Evolutionary conservation across 1,140 invertebrate species (phyloP).

Genomic region (Scaptodrosophila lebanonensis): DNA sequence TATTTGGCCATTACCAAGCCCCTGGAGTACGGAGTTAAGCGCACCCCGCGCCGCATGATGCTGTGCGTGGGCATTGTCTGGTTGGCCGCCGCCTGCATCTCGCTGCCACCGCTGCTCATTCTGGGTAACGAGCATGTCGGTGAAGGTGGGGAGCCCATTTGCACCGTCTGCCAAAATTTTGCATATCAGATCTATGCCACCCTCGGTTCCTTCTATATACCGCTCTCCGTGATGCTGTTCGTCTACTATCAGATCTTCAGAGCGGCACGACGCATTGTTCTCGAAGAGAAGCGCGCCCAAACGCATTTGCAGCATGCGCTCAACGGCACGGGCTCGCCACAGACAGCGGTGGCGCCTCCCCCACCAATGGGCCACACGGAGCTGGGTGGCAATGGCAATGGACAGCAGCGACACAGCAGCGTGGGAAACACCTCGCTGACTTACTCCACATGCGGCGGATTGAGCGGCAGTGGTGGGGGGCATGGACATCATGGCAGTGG

Average conservation of each 20-base stretch:
- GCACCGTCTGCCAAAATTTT: slow-evolving; percentile 90
- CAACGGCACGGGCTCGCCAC: slow-evolving; percentile 81
- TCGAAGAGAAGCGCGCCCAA: slow-evolving; percentile 90
- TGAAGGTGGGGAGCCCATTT: slow-evolving; percentile 82
- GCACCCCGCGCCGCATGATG: slow-evolving; percentile 90
- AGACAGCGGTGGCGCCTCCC: slow-evolving; percentile 46
- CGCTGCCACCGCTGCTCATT: slow-evolving; percentile 90
- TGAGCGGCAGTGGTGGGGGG: slow-evolving; percentile 36
- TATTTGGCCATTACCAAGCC: slow-evolving; percentile 95
- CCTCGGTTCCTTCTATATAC: slow-evolving; percentile 92
- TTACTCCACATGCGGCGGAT: slow-evolving; percentile 61
- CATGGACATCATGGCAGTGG: slow-evolving; percentile 57
- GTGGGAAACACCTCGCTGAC: slow-evolving; percentile 64
- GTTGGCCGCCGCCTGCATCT: slow-evolving; percentile 92
- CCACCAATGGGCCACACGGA: slow-evolving; percentile 70
- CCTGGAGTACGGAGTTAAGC: slow-evolving; percentile 91
- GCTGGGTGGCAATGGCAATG: slow-evolving; percentile 44
- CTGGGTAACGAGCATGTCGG: slow-evolving; percentile 89
- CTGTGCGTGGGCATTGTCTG: slow-evolving; percentile 92
- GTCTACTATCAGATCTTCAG: slow-evolving; percentile 95
- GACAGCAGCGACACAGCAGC: slow-evolving; percentile 54
- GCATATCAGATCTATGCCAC: slow-evolving; percentile 94
- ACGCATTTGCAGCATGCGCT: slow-evolving; percentile 87
- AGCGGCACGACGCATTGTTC: slow-evolving; percentile 88
- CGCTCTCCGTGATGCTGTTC: slow-evolving; percentile 91